These are phyloP conservation scores for Drosophila paulistorum DNA, from an alignment of 1,140 invertebrate genomes.

Conservation along the genomic window DNA sequence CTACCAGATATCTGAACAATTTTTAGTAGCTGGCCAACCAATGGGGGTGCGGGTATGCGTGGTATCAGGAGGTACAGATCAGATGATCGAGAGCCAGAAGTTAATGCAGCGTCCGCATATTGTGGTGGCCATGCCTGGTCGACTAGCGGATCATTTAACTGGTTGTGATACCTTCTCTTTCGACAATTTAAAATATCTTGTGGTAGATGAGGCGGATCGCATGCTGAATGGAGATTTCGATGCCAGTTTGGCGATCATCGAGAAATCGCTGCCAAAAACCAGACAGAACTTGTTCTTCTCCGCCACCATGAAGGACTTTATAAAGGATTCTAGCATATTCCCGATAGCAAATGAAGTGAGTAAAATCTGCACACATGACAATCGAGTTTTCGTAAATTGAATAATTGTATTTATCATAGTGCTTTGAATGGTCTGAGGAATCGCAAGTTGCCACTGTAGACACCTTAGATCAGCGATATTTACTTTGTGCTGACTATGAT, in stretches of 20 bases:
- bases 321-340: constrained; percentile 83
- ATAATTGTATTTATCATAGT: constrained; percentile 33
- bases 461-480: constrained; percentile 94
- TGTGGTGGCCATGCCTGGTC: constrained; percentile 96
- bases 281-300: constrained; percentile 96
- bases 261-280: constrained; percentile 90
- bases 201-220: constrained; percentile 96
- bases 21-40: constrained; percentile 93
- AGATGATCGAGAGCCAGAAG: constrained; percentile 94
- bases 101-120: constrained; percentile 95
- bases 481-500: constrained; percentile 94
- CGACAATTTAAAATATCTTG: constrained; percentile 91
- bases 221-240: constrained; percentile 92
- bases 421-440: constrained; percentile 86
- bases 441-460: constrained; percentile 91
- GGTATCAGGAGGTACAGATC: constrained; percentile 96
- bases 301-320: constrained; percentile 95
- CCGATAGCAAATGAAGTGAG: constrained; percentile 73
- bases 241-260: constrained; percentile 92
- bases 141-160: constrained; percentile 93
- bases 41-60: constrained; percentile 92
- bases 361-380: neutral
- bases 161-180: constrained; percentile 93
- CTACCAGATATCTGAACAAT: constrained; percentile 96
- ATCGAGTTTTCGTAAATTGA: no score